These are phyloP conservation scores for Thereva nobilitata DNA, from an alignment of 2,888 invertebrate species.

Conservation along the genomic window DNA sequence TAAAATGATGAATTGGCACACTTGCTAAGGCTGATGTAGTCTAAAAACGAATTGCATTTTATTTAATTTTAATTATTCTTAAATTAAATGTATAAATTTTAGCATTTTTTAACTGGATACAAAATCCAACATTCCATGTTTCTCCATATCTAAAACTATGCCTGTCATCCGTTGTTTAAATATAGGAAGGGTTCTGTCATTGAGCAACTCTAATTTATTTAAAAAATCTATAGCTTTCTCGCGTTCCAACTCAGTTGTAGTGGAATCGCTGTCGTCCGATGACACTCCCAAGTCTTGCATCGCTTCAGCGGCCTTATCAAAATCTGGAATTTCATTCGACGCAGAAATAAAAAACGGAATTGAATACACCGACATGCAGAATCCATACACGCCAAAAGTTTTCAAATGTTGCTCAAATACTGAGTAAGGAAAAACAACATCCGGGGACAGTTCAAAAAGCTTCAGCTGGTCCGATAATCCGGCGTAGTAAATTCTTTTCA, in stretches of 20 bases:
- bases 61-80: too few relatives aligned
- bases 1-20: too few relatives aligned
- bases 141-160: slow-evolving; percentile 47
- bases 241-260: slow-evolving; percentile 35
- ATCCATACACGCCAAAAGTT: slow-evolving; percentile 49
- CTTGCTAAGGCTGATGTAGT: too few relatives aligned
- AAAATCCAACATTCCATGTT: slow-evolving; percentile 44
- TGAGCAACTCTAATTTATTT: slow-evolving; percentile 48
- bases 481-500: slow-evolving; percentile 49
- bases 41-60: too few relatives aligned
- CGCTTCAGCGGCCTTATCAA: slow-evolving; percentile 50
- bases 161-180: slow-evolving; percentile 50
- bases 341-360: slow-evolving; percentile 51
- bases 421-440: slow-evolving; percentile 47
- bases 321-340: slow-evolving; percentile 48
- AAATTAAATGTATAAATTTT: too few relatives aligned
- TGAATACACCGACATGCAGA: slow-evolving; percentile 50
- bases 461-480: slow-evolving; percentile 44
- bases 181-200: slow-evolving; percentile 48
- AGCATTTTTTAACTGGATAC: neutral
- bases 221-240: slow-evolving; percentile 45
- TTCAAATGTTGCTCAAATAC: slow-evolving; percentile 48
- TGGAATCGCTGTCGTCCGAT: neutral
- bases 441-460: slow-evolving; percentile 44
- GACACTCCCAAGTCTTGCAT: neutral